phyloP scores from a whole-genome alignment of 2,797 vertebrate species.

The Enteromius mattozi region DNA sequence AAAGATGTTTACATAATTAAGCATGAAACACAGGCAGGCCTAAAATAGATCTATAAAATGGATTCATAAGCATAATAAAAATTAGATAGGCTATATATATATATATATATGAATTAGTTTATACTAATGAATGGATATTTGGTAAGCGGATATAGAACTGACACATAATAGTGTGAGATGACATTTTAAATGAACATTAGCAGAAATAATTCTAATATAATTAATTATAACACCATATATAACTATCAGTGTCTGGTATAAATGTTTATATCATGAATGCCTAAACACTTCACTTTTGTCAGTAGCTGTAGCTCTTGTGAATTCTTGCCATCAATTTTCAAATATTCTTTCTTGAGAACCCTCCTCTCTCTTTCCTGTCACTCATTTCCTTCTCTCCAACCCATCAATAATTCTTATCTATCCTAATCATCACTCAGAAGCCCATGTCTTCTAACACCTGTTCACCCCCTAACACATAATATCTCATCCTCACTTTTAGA shows the following conservation, averaged over 20 bases:
- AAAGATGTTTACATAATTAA: not conserved
- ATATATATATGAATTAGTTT: not conserved
- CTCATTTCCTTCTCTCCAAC: constrained; percentile 50
- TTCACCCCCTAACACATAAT: constrained; percentile 60
- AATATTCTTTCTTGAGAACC: constrained; percentile 1
- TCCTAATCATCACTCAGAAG: constrained; percentile 59
- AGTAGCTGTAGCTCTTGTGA: not conserved
- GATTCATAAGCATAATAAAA: not conserved
- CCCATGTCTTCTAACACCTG: constrained; percentile 61
- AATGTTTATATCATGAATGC: not conserved
- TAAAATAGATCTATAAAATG: not conserved
- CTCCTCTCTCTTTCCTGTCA: constrained; percentile 33
- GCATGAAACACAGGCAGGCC: not conserved
- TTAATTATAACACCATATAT: not conserved
- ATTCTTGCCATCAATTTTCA: constrained; percentile 27
- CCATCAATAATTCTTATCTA: constrained; percentile 62
- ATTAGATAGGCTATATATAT: not conserved
- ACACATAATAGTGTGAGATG: not conserved
- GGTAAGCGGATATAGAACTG: not conserved
- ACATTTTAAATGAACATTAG: not conserved
- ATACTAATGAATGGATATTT: not conserved
- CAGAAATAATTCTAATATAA: not conserved
- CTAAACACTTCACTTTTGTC: not conserved
- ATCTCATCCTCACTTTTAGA: constrained; percentile 55
- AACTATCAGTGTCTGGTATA: not conserved